Evolutionary conservation across 2,113 vertebrate species (phyloP).

Genomic region (Pionites leucogaster): DNA sequence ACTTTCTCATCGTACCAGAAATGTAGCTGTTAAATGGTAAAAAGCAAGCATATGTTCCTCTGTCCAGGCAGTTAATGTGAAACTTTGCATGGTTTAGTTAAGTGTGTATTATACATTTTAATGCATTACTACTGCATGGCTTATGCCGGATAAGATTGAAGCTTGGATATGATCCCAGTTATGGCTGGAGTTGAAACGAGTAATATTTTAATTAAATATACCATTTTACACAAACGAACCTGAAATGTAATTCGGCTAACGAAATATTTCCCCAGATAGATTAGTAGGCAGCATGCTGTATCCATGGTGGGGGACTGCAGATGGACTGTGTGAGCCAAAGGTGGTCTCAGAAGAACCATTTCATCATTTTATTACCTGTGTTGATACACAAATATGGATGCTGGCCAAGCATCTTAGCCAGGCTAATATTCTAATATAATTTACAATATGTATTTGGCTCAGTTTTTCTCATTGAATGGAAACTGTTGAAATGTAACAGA

Average conservation of each 20-base stretch:
- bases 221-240: constrained; percentile 29
- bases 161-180: constrained; percentile 58
- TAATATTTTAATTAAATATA: constrained; percentile 69
- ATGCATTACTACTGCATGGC: neutral
- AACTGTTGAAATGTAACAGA: constrained; percentile 14
- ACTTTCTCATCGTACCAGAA: neutral
- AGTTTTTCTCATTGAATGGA: constrained; percentile 42
- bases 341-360: constrained; percentile 65
- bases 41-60: neutral
- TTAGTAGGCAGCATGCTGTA: constrained; percentile 30
- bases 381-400: constrained; percentile 68
- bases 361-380: constrained; percentile 69
- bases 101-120: neutral
- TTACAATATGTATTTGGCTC: constrained; percentile 47
- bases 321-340: constrained; percentile 52
- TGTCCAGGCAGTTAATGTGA: neutral
- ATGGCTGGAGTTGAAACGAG: constrained; percentile 32
- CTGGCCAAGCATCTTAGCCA: constrained; percentile 59
- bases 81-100: constrained; percentile 21
- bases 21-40: neutral
- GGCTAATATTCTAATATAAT: constrained; percentile 59
- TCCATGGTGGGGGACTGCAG: constrained; percentile 50
- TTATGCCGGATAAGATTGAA: constrained; percentile 21
- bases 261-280: constrained; percentile 51
- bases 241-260: constrained; percentile 18